A percentile compares a stretch with the other conserved stretches of the same genome.
phyloP scores from a whole-genome alignment of 2,113 vertebrate genomes.

The Pterocles gutturalis region DNA sequence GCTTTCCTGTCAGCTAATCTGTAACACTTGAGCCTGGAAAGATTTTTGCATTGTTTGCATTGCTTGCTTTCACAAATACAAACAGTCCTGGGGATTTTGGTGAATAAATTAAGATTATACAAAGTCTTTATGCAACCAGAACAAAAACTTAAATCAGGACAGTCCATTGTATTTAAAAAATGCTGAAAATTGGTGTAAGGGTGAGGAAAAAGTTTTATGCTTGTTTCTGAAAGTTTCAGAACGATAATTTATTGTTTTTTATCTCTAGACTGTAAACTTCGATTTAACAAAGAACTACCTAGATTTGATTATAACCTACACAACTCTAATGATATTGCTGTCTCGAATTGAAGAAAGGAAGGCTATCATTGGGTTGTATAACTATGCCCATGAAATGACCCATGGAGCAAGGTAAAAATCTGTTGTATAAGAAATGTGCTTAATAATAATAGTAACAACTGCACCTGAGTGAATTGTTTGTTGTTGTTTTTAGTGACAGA shows the following conservation, averaged over 20 bases:
- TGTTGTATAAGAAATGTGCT: neutral
- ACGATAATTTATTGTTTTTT: neutral
- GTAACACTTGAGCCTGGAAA: neutral
- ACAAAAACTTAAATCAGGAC: neutral
- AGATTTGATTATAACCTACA: conserved; percentile 97
- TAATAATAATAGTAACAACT: neutral
- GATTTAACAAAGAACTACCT: conserved; percentile 99
- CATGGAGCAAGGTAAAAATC: conserved; percentile 92
- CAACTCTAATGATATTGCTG: conserved; percentile 95
- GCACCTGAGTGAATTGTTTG: conserved; percentile 33
- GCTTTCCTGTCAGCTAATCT: neutral
- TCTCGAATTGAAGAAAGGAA: conserved; percentile 98
- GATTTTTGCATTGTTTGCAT: neutral
- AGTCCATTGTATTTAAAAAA: neutral
- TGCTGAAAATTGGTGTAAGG: neutral
- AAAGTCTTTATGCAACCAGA: neutral
- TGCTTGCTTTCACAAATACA: neutral
- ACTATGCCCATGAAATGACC: conserved; percentile 99
- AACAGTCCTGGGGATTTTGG: neutral
- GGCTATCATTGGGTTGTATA: conserved; percentile 97
- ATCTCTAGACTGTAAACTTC: conserved; percentile 94
- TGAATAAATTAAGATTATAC: neutral
- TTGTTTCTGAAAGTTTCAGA: neutral
- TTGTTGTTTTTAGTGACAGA: conserved; percentile 85
- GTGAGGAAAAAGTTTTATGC: neutral